These are phyloP conservation scores for Frankliniella fusca DNA, from an alignment of 2,888 invertebrate species.

Conservation along the genomic window DNA sequence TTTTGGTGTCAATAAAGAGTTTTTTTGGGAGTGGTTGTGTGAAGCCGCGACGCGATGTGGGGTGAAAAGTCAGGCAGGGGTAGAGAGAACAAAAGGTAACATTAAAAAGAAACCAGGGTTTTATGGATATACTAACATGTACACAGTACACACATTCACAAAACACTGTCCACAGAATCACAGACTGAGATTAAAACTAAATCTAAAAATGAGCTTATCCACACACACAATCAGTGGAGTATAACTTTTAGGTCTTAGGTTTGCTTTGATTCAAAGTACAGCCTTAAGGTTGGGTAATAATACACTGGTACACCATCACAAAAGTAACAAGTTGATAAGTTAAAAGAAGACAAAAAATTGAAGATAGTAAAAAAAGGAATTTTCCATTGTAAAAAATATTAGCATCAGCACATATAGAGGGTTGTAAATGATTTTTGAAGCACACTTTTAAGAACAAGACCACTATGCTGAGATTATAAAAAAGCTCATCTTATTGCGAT, in stretches of 20 bases:
- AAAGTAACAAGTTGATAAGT: neutral
- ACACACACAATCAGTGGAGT: neutral
- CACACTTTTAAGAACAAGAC: neutral
- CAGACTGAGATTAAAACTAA: conserved; percentile 17
- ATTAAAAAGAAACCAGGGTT: conserved; percentile 21
- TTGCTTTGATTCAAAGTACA: conserved; percentile 21
- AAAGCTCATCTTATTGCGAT: neutral
- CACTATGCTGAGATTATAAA: neutral
- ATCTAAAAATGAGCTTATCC: conserved; percentile 16
- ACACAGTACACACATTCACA: conserved; percentile 22
- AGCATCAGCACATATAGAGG: neutral
- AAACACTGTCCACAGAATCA: conserved; percentile 25
- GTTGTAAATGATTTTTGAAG: neutral
- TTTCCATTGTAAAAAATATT: neutral
- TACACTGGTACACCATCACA: conserved; percentile 1
- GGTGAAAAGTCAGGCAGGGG: neutral
- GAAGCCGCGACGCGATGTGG: too few relatives aligned
- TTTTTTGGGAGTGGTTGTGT: too few relatives aligned
- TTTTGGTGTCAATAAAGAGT: too few relatives aligned
- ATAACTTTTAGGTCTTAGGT: neutral
- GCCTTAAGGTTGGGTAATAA: neutral
- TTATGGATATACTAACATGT: conserved; percentile 1
- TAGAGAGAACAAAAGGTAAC: neutral
- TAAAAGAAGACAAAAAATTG: neutral
- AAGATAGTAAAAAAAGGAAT: neutral